Percentiles rank a stretch among this genome's conserved stretches.
Evolutionary conservation across 1,140 invertebrate species (phyloP).

Genomic region (Atopsyche davidsoni): DNA sequence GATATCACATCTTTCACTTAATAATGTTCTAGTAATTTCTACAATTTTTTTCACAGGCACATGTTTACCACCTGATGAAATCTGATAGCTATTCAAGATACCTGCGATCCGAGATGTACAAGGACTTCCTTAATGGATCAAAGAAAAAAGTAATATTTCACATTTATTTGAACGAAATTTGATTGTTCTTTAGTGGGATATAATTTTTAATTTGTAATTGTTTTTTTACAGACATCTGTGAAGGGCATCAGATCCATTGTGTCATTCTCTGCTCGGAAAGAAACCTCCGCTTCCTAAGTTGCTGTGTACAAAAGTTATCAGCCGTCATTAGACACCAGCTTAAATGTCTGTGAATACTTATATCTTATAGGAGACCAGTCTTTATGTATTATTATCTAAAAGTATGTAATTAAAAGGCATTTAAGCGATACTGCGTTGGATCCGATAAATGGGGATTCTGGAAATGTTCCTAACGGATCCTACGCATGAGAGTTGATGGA

Average conservation of each 20-base stretch:
- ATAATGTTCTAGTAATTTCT: too few relatives aligned
- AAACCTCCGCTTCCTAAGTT: constrained; percentile 49
- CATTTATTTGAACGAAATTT: background rate
- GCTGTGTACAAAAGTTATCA: background rate
- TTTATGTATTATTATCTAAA: too few relatives aligned
- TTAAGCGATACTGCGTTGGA: too few relatives aligned
- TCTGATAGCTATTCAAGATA: constrained; percentile 98
- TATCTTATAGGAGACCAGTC: too few relatives aligned
- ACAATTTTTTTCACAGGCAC: constrained; percentile 70
- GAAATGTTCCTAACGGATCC: too few relatives aligned
- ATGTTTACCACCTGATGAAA: constrained; percentile 99
- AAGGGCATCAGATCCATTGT: constrained; percentile 83
- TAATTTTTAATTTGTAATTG: too few relatives aligned
- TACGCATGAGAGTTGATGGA: too few relatives aligned
- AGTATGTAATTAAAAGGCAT: too few relatives aligned
- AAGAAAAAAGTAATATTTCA: constrained; percentile 74
- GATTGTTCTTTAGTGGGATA: background rate
- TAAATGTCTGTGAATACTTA: too few relatives aligned
- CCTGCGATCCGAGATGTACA: constrained; percentile 97
- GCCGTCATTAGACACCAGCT: too few relatives aligned
- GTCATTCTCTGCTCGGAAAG: constrained; percentile 70
- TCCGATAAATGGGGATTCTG: too few relatives aligned
- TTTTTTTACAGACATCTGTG: constrained; percentile 69
- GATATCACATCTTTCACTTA: too few relatives aligned
- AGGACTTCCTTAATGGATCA: constrained; percentile 91